These are phyloP conservation scores for Melanotaenia boesemani DNA, from an alignment of 2,797 vertebrate species.

Conservation along the genomic window DNA sequence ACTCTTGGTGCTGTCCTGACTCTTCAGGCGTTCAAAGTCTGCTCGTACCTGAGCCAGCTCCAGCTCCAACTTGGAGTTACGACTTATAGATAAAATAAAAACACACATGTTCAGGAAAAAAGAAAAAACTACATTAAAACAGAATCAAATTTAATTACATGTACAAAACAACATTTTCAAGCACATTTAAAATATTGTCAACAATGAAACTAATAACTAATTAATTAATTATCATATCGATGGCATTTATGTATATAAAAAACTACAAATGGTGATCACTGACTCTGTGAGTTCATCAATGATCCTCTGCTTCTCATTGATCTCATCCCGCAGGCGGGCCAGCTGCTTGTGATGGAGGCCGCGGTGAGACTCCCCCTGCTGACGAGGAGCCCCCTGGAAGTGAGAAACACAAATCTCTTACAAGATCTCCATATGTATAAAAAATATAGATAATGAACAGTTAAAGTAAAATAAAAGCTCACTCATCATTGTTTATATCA, in stretches of 20 bases:
- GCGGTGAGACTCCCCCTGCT: constrained; percentile 84
- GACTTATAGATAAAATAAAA: constrained; percentile 67
- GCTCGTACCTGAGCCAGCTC: constrained; percentile 91
- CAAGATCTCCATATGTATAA: constrained; percentile 1
- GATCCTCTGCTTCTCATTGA: constrained; percentile 94
- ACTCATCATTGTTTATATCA: neutral
- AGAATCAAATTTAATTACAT: neutral
- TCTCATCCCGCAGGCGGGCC: constrained; percentile 92
- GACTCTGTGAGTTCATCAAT: constrained; percentile 95
- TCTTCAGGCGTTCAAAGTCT: constrained; percentile 92
- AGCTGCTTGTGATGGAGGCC: constrained; percentile 93
- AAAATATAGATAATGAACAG: neutral
- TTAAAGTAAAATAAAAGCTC: neutral
- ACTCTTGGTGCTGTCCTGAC: constrained; percentile 90
- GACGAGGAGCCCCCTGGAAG: constrained; percentile 78
- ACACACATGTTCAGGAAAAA: neutral
- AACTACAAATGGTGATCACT: constrained; percentile 51
- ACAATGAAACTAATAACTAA: neutral
- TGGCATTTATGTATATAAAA: neutral
- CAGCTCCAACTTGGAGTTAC: constrained; percentile 92
- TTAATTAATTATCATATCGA: neutral
- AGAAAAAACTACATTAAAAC: neutral
- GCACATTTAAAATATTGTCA: neutral
- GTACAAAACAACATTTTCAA: neutral
- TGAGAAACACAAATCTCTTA: constrained; percentile 3